phyloP scores from a whole-genome alignment of 1,140 invertebrate genomes.

The Brachionus manjavacas region DNA sequence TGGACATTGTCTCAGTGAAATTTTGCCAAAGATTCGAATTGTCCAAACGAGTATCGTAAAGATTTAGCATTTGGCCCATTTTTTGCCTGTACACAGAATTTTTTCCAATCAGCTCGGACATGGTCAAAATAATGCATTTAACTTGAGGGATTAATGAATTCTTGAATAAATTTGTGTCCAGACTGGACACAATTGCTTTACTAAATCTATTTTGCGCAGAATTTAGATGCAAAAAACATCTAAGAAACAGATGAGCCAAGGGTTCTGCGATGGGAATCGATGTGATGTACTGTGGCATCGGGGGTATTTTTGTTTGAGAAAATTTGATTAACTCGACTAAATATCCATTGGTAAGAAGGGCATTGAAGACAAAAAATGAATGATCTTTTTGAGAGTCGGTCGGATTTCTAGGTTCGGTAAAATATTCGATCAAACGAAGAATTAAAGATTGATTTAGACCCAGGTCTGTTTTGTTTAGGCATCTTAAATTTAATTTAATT shows the following conservation, averaged over 20 bases:
- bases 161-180: not conserved
- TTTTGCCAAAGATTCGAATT: not conserved
- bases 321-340: not conserved
- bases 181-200: not conserved
- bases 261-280: slow-evolving; percentile 4
- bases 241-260: not conserved
- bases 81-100: not conserved
- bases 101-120: not conserved
- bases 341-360: not conserved
- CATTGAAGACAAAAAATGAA: not conserved
- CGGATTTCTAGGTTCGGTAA: not conserved
- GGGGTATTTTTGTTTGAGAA: not conserved
- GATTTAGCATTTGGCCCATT: not conserved
- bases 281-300: not conserved
- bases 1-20: not conserved
- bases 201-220: not conserved
- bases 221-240: slow-evolving; percentile 26
- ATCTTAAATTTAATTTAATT: not conserved
- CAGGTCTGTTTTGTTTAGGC: not conserved
- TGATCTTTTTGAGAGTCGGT: not conserved
- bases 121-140: not conserved
- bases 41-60: not conserved
- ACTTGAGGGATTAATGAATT: not conserved
- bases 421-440: slow-evolving; percentile 12
- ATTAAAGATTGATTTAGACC: slow-evolving; percentile 6